Evolutionary conservation across 1,140 invertebrate genomes (phyloP).

Genomic region (Gonatopus flavifemur): DNA sequence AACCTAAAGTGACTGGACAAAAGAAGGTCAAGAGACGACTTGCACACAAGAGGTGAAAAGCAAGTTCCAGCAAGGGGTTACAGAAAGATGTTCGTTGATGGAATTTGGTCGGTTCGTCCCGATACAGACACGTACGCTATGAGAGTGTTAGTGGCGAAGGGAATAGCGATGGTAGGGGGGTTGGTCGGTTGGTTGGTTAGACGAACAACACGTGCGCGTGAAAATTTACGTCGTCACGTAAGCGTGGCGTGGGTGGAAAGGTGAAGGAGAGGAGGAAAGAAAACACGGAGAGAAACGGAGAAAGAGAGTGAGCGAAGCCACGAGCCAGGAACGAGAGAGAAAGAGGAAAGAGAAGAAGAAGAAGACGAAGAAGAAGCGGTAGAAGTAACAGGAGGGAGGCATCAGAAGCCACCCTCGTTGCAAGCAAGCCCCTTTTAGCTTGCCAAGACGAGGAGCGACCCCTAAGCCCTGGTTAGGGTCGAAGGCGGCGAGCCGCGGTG

Average conservation of each 20-base stretch:
- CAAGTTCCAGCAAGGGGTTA: neutral
- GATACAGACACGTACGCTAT: too few relatives aligned
- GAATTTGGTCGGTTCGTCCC: too few relatives aligned
- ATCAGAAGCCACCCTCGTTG: constrained; percentile 25
- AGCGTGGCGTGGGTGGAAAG: constrained; percentile 21
- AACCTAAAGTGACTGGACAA: too few relatives aligned
- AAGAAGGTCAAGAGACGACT: constrained; percentile 26
- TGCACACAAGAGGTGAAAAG: constrained; percentile 7
- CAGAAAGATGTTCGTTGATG: too few relatives aligned
- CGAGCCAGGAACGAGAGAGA: constrained; percentile 10
- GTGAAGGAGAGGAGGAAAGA: too few relatives aligned
- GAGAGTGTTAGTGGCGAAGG: too few relatives aligned
- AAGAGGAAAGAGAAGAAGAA: constrained; percentile 8
- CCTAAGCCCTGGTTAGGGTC: constrained; percentile 49
- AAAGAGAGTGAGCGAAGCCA: constrained; percentile 12
- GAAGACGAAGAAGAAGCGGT: neutral
- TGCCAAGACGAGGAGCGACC: constrained; percentile 26
- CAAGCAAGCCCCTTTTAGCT: constrained; percentile 34
- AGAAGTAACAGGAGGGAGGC: constrained; percentile 12
- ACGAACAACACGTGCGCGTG: constrained; percentile 35
- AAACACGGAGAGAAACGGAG: constrained; percentile 7
- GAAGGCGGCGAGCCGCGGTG: constrained; percentile 57
- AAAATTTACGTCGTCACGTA: constrained; percentile 27
- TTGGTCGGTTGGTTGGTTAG: neutral
- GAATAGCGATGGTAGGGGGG: constrained; percentile 4